Evolutionary conservation across 2,797 vertebrate species (phyloP), one percentile per base, ranked within the genome.

Genomic region (Lerista edwardsae): DNA sequence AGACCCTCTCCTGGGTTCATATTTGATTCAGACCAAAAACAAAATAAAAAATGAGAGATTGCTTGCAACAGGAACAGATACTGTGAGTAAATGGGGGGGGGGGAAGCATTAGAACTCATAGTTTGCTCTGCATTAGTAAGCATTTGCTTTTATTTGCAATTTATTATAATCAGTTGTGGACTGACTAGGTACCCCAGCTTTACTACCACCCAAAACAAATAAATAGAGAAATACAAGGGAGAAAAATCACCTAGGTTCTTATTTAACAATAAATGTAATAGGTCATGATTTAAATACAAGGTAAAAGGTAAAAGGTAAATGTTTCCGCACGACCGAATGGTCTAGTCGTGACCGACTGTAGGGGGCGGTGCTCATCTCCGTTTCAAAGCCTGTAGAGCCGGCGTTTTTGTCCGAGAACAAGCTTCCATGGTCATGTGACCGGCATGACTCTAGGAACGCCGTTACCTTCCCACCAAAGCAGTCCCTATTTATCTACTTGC

Each of bases 161-260:
- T 25, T 4, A 31, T 31, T 47, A 31, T 44, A 64, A 82, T 47
- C 39, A 25, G 7, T 62, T 47, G 27, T 6, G 34, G 11, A 64
- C 21, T 8, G 12, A 47, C 34, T 64, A 34, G 34, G 21, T 47
- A 9, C 61, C 61, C 72, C 83, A 82, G 86, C 81, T 86, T 92
- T 44, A 87, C 77, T 88, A 94, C 83, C 0, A 44, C 87, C 84
- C 75, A 17, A 6, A 1, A 55, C 15, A 55, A 7, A 44, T 88
- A 68, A 10, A 47, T 23, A n/a, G 51, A n/a, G 29, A 23, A 34
- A 81, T 55, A 69, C 12, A 36, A 29, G 12, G 29, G 61, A 62
- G 86, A 92, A 91, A 93, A 90, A 93, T 72, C 47, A 47, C 47
- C 11, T 55, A 55, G 15, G 51, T 15, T 17, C 15, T 55, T n/a